phyloP scores from a whole-genome alignment of 2,113 vertebrate species.

The Cyanoramphus novaezelandiae region DNA sequence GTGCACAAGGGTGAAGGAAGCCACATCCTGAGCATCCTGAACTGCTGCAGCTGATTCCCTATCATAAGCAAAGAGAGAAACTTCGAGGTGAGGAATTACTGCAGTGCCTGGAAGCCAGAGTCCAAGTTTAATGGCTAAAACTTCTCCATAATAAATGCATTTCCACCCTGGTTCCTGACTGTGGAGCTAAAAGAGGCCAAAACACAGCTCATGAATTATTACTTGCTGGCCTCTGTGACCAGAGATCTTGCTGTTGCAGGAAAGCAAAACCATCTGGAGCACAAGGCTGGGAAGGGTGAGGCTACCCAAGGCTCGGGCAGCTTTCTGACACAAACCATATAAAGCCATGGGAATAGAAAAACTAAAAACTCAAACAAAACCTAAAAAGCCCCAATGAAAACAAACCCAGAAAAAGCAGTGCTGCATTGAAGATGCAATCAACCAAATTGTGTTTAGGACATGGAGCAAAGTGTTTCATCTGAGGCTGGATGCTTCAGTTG shows the following conservation, averaged over 20 bases:
- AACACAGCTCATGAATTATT: conserved; percentile 16
- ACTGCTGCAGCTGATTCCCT: background rate
- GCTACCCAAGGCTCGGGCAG: background rate
- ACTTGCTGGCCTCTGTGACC: background rate
- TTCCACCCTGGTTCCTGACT: background rate
- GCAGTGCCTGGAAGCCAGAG: background rate
- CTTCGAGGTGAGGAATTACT: background rate
- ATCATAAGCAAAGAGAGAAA: background rate
- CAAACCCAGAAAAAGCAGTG: background rate
- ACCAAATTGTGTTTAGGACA: background rate
- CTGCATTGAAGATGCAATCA: background rate
- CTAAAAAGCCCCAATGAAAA: background rate
- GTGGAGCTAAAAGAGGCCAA: background rate
- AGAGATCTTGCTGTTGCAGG: background rate
- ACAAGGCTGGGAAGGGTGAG: background rate
- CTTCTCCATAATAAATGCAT: background rate
- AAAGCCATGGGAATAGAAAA: background rate
- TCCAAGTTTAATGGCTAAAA: background rate
- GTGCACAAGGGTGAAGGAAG: background rate
- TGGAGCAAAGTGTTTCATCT: background rate
- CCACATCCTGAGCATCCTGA: background rate
- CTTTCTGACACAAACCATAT: background rate
- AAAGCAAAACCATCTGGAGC: conserved; percentile 39
- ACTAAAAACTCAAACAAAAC: background rate
- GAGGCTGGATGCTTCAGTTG: background rate